phyloP scores from a whole-genome alignment of 2,888 invertebrate species.

The Myopa testacea region DNA sequence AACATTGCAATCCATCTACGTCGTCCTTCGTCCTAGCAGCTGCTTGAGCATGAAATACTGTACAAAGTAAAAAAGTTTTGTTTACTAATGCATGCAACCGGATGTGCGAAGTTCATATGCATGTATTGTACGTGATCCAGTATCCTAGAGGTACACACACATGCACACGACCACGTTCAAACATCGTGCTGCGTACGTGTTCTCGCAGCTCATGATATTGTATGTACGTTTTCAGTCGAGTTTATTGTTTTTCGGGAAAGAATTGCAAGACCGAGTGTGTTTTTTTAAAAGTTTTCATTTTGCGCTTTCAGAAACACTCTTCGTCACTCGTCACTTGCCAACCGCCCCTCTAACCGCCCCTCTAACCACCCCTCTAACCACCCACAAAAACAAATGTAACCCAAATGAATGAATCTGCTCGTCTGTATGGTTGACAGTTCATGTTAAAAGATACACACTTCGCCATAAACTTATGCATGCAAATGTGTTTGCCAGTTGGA shows the following conservation, averaged over 20 bases:
- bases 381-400: conserved; percentile 11
- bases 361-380: background rate
- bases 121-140: background rate
- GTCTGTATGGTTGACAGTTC: background rate
- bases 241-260: conserved; percentile 12
- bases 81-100: conserved; percentile 12
- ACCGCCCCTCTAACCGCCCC: too few species aligned
- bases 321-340: background rate
- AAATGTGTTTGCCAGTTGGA: background rate
- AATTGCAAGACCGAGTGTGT: conserved; percentile 4
- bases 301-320: conserved; percentile 22
- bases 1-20: too few species aligned
- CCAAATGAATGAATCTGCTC: background rate
- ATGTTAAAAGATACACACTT: background rate
- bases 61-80: conserved; percentile 4
- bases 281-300: conserved; percentile 19
- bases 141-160: background rate
- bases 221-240: conserved; percentile 16
- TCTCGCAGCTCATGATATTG: background rate
- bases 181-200: background rate
- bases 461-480: too few species aligned
- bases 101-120: background rate
- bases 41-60: background rate
- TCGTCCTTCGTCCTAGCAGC: too few species aligned
- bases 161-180: background rate